These are phyloP conservation scores for Prionchulus punctatus DNA, from an alignment of 2,888 invertebrate species.

Conservation along the genomic window DNA sequence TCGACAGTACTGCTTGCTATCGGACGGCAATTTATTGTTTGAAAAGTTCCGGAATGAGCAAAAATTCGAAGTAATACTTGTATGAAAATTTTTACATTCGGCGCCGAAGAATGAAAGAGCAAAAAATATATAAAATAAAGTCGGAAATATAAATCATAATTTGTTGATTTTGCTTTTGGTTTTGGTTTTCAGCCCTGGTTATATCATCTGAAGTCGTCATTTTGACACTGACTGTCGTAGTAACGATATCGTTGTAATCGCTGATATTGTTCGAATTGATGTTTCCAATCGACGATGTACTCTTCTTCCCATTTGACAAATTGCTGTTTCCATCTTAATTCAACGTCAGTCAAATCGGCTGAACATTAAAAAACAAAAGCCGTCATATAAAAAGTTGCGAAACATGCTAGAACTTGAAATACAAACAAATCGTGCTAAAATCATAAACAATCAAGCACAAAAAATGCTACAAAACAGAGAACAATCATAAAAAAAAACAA, in stretches of 20 bases:
- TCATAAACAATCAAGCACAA: not conserved
- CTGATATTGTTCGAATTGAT: constrained; percentile 30
- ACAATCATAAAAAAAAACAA: not conserved
- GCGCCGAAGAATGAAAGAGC: too few species aligned
- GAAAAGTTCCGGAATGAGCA: too few species aligned
- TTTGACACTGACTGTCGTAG: not conserved
- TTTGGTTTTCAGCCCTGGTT: too few species aligned
- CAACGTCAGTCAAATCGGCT: constrained; percentile 28
- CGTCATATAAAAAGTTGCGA: not conserved
- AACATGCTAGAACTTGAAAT: not conserved
- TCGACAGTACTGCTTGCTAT: too few species aligned
- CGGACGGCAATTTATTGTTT: too few species aligned
- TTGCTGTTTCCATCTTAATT: constrained; percentile 28
- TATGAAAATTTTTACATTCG: too few species aligned
- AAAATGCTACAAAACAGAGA: not conserved
- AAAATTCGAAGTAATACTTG: too few species aligned
- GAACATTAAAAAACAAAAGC: constrained; percentile 12
- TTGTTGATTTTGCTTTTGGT: too few species aligned
- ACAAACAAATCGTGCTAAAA: not conserved
- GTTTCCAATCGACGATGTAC: constrained; percentile 30
- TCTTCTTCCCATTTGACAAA: constrained; percentile 31
- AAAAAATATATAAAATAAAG: too few species aligned
- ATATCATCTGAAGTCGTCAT: too few species aligned
- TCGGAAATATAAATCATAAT: too few species aligned
- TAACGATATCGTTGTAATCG: constrained; percentile 14